A percentile compares a stretch with the other conserved stretches of the same genome.
phyloP scores from a whole-genome alignment of 2,888 invertebrate genomes.

The Palloptera scutellata region DNA sequence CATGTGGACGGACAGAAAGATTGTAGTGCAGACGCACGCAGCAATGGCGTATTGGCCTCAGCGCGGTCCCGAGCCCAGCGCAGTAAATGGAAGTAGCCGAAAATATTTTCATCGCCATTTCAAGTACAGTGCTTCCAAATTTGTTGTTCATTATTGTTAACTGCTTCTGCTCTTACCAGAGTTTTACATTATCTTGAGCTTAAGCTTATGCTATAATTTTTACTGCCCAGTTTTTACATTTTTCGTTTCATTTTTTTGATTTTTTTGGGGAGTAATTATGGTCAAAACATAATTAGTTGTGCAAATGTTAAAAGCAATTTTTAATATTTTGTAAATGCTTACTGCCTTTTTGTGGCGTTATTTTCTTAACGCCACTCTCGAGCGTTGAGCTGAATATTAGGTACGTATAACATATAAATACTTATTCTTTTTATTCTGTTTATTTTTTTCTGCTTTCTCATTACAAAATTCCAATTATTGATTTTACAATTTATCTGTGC shows the following conservation, averaged over 20 bases:
- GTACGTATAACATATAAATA: neutral
- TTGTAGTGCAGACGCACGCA: neutral
- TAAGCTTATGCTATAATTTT: too few relatives aligned
- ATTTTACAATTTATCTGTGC: slow-evolving; percentile 42
- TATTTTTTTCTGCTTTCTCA: neutral
- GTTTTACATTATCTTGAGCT: neutral
- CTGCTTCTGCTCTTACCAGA: too few relatives aligned
- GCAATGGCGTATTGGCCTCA: slow-evolving; percentile 25
- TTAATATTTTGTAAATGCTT: slow-evolving; percentile 30
- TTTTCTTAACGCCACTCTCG: slow-evolving; percentile 7
- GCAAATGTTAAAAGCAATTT: slow-evolving; percentile 31
- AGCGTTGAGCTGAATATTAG: too few relatives aligned
- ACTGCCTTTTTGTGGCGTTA: slow-evolving; percentile 18
- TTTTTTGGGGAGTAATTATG: slow-evolving; percentile 43
- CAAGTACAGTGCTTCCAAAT: slow-evolving; percentile 39
- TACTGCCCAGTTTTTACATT: slow-evolving; percentile 20
- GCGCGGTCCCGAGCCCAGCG: slow-evolving; percentile 18
- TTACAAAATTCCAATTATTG: slow-evolving; percentile 36
- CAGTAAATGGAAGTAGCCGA: slow-evolving; percentile 43
- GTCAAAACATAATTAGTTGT: slow-evolving; percentile 46
- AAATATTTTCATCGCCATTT: slow-evolving; percentile 19
- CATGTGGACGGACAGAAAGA: neutral
- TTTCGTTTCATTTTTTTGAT: slow-evolving; percentile 29
- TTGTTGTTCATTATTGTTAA: too few relatives aligned
- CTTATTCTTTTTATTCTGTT: neutral